phyloP scores from a whole-genome alignment of 2,113 vertebrate genomes.

The Hymenochirus boettgeri region DNA sequence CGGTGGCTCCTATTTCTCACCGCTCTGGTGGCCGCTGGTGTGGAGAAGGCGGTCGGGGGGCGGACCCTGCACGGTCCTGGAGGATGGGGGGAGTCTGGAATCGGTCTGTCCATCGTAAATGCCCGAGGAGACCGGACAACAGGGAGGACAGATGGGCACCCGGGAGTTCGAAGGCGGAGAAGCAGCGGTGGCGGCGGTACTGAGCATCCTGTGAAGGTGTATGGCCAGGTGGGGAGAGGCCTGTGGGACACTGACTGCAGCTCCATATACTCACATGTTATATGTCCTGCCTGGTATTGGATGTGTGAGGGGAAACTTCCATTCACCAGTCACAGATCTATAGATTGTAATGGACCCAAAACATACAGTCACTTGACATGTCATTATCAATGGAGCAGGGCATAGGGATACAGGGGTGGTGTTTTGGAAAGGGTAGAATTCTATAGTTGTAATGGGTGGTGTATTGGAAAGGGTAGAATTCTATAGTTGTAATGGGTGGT shows the following conservation, averaged over 20 bases:
- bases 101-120: constrained; percentile 19
- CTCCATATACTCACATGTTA: too few relatives aligned
- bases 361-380: too few relatives aligned
- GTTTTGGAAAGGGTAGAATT: too few relatives aligned
- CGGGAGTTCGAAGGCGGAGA: constrained; percentile 44
- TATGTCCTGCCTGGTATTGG: too few relatives aligned
- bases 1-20: not conserved
- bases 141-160: constrained; percentile 30
- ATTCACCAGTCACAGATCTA: too few relatives aligned
- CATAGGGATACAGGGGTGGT: too few relatives aligned
- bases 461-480: too few relatives aligned
- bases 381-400: too few relatives aligned
- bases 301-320: too few relatives aligned
- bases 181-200: constrained; percentile 44
- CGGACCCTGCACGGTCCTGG: constrained; percentile 29
- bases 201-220: constrained; percentile 62
- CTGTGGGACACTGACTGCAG: not conserved
- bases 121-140: constrained; percentile 3
- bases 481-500: too few relatives aligned
- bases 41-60: not conserved
- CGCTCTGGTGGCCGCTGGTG: not conserved
- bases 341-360: too few relatives aligned
- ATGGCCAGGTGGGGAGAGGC: constrained; percentile 60
- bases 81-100: constrained; percentile 33
- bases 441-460: too few relatives aligned